Evolutionary conservation across 2,113 vertebrate species (phyloP).

Genomic region (Copsychus sechellarum): DNA sequence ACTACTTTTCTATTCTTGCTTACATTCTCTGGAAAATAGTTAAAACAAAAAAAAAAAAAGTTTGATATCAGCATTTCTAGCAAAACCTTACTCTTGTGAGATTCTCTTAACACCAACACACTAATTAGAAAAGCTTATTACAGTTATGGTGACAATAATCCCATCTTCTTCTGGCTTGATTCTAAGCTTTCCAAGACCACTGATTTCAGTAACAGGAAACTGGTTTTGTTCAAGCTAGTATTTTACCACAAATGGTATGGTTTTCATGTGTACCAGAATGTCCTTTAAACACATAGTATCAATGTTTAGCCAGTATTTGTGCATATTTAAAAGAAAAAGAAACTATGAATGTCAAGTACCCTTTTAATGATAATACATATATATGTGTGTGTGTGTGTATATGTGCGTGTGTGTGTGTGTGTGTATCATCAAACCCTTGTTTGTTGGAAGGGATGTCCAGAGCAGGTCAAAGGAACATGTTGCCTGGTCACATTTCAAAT

Average conservation of each 20-base stretch:
- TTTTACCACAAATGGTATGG: neutral
- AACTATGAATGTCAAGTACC: neutral
- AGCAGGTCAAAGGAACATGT: neutral
- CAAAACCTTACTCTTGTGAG: neutral
- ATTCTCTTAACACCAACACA: neutral
- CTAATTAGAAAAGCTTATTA: neutral
- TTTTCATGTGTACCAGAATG: neutral
- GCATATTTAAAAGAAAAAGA: neutral
- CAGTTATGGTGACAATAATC: neutral
- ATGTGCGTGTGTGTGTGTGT: no score
- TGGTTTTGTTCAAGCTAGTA: neutral
- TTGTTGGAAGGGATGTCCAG: neutral
- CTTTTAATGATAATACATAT: neutral
- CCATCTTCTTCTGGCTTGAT: neutral
- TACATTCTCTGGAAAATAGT: neutral
- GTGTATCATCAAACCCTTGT: neutral
- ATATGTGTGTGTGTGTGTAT: neutral
- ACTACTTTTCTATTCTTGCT: neutral
- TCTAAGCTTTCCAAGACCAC: neutral
- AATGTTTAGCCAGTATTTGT: neutral
- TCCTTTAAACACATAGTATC: neutral
- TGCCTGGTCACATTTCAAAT: rapidly evolving
- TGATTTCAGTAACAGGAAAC: neutral
- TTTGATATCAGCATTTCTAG: neutral
- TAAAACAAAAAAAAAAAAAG: neutral